Percentiles rank a stretch among this genome's conserved stretches.
Conservation (phyloP, 2,888 invertebrate species). For the Cataglyphis albicans region DNA sequence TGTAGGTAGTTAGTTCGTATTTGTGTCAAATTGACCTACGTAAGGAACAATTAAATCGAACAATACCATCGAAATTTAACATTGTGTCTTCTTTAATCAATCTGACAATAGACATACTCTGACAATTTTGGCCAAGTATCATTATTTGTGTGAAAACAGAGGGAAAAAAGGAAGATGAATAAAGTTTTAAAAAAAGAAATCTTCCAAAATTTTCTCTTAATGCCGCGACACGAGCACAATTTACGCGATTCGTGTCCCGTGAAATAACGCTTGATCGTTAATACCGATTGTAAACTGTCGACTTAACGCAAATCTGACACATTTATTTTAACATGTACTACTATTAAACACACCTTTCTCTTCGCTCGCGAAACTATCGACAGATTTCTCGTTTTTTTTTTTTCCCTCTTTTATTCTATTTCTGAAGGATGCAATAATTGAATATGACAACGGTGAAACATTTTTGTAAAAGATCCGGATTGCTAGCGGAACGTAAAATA, state of each 20-base stretch:
- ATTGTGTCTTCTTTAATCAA: slow-evolving; percentile 1
- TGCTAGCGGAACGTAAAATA: not conserved
- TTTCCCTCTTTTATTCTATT: not conserved
- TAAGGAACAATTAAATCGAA: not conserved
- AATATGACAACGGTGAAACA: not conserved
- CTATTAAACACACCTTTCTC: slow-evolving; percentile 2
- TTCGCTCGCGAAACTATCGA: not conserved
- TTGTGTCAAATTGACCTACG: slow-evolving; percentile 54
- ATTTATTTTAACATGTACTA: slow-evolving; percentile 44
- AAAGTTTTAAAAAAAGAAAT: slow-evolving; percentile 31
- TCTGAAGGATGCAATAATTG: not conserved
- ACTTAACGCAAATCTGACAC: slow-evolving; percentile 47
- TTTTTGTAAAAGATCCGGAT: not conserved
- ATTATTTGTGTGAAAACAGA: slow-evolving; percentile 54
- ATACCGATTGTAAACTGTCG: slow-evolving; percentile 1
- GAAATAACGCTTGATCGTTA: slow-evolving; percentile 30
- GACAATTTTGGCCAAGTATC: slow-evolving; percentile 76
- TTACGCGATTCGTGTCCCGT: slow-evolving; percentile 14
- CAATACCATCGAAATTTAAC: not conserved
- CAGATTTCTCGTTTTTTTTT: not conserved
- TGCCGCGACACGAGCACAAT: slow-evolving; percentile 33
- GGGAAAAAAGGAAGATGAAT: slow-evolving; percentile 22
- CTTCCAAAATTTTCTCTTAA: slow-evolving; percentile 63
- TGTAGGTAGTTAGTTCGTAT: slow-evolving; percentile 75
- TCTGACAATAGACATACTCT: slow-evolving; percentile 80